phyloP scores from a whole-genome alignment of 1,140 invertebrate species.

The Dendrolimus punctatus region DNA sequence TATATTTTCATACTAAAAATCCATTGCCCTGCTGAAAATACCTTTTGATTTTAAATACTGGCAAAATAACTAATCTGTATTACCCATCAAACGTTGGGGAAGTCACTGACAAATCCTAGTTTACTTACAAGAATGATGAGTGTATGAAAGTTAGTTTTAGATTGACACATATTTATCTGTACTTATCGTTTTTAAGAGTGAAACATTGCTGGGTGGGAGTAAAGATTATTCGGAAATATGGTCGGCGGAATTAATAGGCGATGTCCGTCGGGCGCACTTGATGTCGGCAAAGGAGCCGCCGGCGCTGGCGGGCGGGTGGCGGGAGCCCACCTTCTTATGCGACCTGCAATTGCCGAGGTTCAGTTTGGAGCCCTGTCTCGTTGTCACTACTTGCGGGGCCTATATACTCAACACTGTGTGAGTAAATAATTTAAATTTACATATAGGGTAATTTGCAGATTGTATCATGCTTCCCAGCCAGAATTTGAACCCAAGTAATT shows the following conservation, averaged over 20 bases:
- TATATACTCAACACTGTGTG: conserved; percentile 56
- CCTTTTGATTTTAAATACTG: too few relatives aligned
- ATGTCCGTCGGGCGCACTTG: conserved; percentile 41
- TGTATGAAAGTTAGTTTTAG: too few relatives aligned
- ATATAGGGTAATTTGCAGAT: too few relatives aligned
- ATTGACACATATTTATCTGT: background rate
- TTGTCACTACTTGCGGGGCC: conserved; percentile 47
- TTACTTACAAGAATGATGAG: too few relatives aligned
- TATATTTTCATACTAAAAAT: too few relatives aligned
- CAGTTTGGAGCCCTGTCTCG: conserved; percentile 41
- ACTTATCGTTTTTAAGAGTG: conserved; percentile 27
- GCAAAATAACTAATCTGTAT: too few relatives aligned
- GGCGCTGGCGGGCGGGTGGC: conserved; percentile 26
- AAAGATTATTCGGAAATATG: conserved; percentile 43
- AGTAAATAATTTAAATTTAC: conserved; percentile 17
- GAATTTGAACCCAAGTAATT: too few relatives aligned
- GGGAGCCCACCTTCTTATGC: conserved; percentile 52
- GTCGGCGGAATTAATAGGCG: conserved; percentile 48
- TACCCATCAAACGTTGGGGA: too few relatives aligned
- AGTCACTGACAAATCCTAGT: too few relatives aligned
- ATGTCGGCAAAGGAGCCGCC: conserved; percentile 42
- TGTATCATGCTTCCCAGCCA: too few relatives aligned
- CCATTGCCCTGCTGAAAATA: too few relatives aligned
- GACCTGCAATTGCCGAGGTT: conserved; percentile 54
- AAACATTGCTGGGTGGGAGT: conserved; percentile 33